Conservation (phyloP, 2,797 vertebrate species). For the Lophotriccus pileatus region DNA sequence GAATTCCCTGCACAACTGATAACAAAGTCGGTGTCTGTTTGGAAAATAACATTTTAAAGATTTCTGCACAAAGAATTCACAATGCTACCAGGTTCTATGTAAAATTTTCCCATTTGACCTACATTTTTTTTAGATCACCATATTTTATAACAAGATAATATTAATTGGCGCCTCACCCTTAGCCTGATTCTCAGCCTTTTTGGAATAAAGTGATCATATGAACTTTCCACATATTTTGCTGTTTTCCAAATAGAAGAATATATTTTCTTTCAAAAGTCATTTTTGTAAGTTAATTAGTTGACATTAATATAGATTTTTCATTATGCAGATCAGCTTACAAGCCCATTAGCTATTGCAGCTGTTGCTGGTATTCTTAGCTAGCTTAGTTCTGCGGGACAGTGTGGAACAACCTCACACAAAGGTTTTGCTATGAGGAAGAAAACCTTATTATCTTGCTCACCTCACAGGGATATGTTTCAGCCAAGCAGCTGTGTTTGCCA, state of each 20-base stretch:
- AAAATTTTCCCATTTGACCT: not conserved
- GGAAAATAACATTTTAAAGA: not conserved
- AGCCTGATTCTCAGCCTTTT: not conserved
- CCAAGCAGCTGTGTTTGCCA: not conserved
- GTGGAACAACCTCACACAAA: not conserved
- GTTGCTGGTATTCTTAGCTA: not conserved
- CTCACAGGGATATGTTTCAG: not conserved
- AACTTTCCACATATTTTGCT: not conserved
- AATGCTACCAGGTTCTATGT: not conserved
- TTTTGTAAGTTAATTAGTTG: not conserved
- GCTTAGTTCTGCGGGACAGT: not conserved
- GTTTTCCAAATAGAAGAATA: not conserved
- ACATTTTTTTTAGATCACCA: not conserved
- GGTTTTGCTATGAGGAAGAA: not conserved
- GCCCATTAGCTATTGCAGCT: not conserved
- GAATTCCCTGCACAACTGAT: not conserved
- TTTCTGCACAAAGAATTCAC: not conserved
- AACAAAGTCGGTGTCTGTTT: not conserved
- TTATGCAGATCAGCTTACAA: not conserved
- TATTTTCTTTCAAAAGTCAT: not conserved
- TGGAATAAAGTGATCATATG: not conserved
- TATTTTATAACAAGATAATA: not conserved
- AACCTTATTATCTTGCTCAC: not conserved
- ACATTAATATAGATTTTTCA: not conserved
- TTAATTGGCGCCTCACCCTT: not conserved